phyloP scores from a whole-genome alignment of 2,888 invertebrate genomes.

The Torymus tubicola region DNA sequence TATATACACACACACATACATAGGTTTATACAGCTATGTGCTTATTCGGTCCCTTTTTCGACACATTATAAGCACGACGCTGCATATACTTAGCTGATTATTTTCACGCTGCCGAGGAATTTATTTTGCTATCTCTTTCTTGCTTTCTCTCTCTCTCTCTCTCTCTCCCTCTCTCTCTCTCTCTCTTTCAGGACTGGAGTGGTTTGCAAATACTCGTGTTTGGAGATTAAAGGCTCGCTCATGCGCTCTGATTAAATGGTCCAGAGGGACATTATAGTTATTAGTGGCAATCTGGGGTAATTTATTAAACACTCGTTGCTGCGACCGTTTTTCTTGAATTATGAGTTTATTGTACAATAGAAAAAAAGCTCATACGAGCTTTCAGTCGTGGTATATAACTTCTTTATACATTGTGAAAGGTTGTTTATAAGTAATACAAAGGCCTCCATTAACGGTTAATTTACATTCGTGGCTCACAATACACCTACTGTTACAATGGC shows the following conservation, averaged over 20 bases:
- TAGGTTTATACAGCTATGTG: not conserved
- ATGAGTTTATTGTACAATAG: constrained; percentile 29
- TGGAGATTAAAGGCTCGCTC: too few species aligned
- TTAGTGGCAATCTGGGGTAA: too few species aligned
- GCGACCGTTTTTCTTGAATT: not conserved
- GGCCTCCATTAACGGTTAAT: constrained; percentile 31
- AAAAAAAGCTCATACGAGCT: constrained; percentile 16
- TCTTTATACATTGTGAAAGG: constrained; percentile 3
- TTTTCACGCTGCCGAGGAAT: not conserved
- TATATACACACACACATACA: not conserved
- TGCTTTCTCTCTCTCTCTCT: not conserved
- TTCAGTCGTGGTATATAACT: not conserved
- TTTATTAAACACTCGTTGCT: too few species aligned
- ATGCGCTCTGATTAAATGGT: too few species aligned
- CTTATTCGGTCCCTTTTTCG: too few species aligned
- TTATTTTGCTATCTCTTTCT: constrained; percentile 9
- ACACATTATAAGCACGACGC: too few species aligned
- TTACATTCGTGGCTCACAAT: constrained; percentile 26
- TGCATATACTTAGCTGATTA: constrained; percentile 18
- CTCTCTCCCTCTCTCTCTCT: not conserved
- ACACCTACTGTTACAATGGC: not conserved
- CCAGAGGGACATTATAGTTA: too few species aligned
- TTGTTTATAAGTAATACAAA: not conserved
- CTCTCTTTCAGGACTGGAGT: too few species aligned
- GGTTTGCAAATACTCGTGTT: not conserved